A percentile compares a stretch with the other conserved stretches of the same genome.
Conservation (phyloP, 2,113 vertebrate genomes). For the Indicator indicator region DNA sequence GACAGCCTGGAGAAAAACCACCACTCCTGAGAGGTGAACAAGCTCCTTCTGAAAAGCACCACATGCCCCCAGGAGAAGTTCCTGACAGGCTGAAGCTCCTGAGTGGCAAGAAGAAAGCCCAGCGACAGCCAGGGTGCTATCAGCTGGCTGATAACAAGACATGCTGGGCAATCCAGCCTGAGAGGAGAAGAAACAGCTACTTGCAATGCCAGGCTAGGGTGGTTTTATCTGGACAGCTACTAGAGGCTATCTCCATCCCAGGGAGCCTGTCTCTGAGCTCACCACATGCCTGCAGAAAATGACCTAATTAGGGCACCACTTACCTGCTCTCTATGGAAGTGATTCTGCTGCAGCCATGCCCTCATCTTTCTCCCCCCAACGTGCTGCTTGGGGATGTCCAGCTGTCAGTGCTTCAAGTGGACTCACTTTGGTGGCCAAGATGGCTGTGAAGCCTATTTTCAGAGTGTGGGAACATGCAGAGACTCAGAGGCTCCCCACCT, state of each 20-base stretch:
- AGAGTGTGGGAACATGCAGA: not conserved
- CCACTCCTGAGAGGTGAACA: not conserved
- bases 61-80: rapidly evolving
- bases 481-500: rapidly evolving
- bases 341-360: not conserved
- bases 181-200: not conserved
- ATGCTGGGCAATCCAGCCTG: not conserved
- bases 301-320: not conserved
- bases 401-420: not conserved
- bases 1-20: not conserved
- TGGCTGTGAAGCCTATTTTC: not conserved
- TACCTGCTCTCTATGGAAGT: not conserved
- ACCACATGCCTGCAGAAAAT: rapidly evolving
- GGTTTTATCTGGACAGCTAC: not conserved
- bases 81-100: not conserved
- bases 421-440: not conserved
- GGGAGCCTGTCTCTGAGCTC: not conserved
- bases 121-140: not conserved
- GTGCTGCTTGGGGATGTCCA: not conserved
- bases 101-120: not conserved
- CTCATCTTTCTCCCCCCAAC: not conserved
- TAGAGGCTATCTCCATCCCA: not conserved
- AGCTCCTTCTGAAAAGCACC: not conserved
- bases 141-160: not conserved
- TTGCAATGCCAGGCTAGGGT: not conserved